Evolutionary conservation across 2,888 invertebrate species (phyloP).

Genomic region (Magallana nippona): DNA sequence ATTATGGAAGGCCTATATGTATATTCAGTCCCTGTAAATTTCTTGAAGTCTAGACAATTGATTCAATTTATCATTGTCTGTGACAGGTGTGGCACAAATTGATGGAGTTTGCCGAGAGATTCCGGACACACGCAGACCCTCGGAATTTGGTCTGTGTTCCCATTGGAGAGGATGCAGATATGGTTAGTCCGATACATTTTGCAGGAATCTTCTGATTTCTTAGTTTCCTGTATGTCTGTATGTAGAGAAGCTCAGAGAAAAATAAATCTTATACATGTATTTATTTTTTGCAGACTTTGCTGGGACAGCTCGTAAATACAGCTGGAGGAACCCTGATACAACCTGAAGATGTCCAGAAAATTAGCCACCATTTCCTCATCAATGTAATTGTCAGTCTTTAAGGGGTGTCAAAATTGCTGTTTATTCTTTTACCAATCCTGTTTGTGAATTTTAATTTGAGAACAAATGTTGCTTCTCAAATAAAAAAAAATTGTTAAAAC

Average conservation of each 20-base stretch:
- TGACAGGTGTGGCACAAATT: slow-evolving; percentile 46
- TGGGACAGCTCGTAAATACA: slow-evolving; percentile 33
- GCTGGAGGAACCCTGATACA: slow-evolving; percentile 36
- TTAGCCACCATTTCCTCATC: slow-evolving; percentile 43
- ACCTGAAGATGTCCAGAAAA: slow-evolving; percentile 18
- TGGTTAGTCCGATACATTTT: slow-evolving; percentile 41
- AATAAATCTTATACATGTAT: background rate
- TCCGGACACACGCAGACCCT: slow-evolving; percentile 43
- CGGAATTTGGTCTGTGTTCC: slow-evolving; percentile 50
- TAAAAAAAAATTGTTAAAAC: background rate
- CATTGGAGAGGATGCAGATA: slow-evolving; percentile 46
- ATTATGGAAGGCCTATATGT: no score
- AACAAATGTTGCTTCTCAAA: background rate
- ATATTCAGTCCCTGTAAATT: no score
- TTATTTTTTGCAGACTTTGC: slow-evolving; percentile 28
- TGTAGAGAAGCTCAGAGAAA: background rate
- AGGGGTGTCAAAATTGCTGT: background rate
- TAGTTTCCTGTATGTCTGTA: background rate
- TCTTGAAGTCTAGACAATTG: background rate
- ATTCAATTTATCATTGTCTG: background rate
- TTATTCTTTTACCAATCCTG: no score
- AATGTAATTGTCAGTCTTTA: slow-evolving; percentile 34
- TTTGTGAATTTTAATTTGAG: no score
- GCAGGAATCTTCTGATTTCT: no score
- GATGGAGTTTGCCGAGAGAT: slow-evolving; percentile 49